Percentiles rank a stretch among this genome's conserved stretches.
Evolutionary conservation across 2,888 invertebrate genomes (phyloP).

Genomic region (Xestobium rufovillosum): DNA sequence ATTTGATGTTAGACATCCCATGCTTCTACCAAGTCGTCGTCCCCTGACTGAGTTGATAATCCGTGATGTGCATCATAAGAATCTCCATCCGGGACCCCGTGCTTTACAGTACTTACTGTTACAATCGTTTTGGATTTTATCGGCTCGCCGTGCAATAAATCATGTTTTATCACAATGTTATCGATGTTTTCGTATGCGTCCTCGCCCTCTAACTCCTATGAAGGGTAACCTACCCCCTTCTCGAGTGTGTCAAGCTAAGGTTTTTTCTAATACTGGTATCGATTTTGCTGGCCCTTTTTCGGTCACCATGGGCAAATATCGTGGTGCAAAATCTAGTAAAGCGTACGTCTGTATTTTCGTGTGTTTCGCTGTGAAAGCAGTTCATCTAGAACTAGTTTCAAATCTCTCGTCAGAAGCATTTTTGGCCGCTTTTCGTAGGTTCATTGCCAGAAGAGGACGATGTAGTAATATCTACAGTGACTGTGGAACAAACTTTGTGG

Average conservation of each 20-base stretch:
- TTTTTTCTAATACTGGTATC: slow-evolving; percentile 13
- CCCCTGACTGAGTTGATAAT: slow-evolving; percentile 18
- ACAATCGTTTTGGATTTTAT: slow-evolving; percentile 20
- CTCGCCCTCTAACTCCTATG: neutral
- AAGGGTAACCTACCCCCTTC: slow-evolving; percentile 15
- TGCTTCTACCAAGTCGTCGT: slow-evolving; percentile 10
- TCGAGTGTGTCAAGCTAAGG: slow-evolving; percentile 14
- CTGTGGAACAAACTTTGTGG: too few species aligned
- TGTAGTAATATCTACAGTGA: too few species aligned
- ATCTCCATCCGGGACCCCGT: slow-evolving; percentile 18
- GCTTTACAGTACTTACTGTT: slow-evolving; percentile 15
- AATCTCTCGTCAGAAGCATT: too few species aligned
- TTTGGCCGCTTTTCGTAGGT: too few species aligned
- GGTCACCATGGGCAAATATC: too few species aligned
- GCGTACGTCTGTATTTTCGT: too few species aligned
- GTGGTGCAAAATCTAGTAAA: too few species aligned
- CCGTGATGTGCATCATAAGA: slow-evolving; percentile 16
- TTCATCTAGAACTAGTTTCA: too few species aligned
- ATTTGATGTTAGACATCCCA: slow-evolving; percentile 14
- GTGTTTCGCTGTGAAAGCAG: too few species aligned
- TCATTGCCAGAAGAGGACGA: too few species aligned
- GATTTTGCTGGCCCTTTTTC: slow-evolving; percentile 16
- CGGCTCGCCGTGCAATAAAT: slow-evolving; percentile 6
- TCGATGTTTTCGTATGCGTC: slow-evolving; percentile 5
- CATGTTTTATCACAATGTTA: slow-evolving; percentile 4